These are phyloP conservation scores for Sebastes steindachneri DNA, from an alignment of 2,797 vertebrate genomes.

Conservation along the genomic window DNA sequence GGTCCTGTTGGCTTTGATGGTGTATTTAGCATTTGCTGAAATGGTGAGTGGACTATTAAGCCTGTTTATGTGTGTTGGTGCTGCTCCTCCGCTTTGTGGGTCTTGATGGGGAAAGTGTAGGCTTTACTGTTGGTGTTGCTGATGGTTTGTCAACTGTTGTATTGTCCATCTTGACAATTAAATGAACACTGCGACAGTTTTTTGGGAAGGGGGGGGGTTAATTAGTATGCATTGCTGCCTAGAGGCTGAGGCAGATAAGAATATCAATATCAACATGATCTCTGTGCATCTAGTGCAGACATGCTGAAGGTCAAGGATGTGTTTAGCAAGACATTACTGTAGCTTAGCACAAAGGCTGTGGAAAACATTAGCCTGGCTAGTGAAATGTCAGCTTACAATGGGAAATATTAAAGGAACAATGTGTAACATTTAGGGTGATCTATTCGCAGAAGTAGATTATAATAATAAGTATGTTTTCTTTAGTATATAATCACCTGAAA, in stretches of 20 bases:
- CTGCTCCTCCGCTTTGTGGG: background rate
- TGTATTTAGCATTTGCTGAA: constrained; percentile 50
- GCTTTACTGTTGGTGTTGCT: background rate
- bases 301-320: background rate
- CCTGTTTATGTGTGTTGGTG: background rate
- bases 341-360: background rate
- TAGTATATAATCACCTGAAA: background rate
- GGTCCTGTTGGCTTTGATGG: constrained; percentile 44
- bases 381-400: background rate
- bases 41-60: constrained; percentile 17
- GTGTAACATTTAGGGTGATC: background rate
- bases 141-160: background rate
- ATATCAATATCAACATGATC: background rate
- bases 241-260: background rate
- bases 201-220: background rate
- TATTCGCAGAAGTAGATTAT: background rate
- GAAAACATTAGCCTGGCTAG: background rate
- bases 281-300: background rate
- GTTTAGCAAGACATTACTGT: background rate
- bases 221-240: background rate
- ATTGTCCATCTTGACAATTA: background rate
- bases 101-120: background rate
- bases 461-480: background rate
- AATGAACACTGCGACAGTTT: background rate
- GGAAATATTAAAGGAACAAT: background rate